Evolutionary conservation across 2,113 vertebrate genomes (phyloP), one percentile per base, ranked within the genome.

Genomic region (Melospiza georgiana): DNA sequence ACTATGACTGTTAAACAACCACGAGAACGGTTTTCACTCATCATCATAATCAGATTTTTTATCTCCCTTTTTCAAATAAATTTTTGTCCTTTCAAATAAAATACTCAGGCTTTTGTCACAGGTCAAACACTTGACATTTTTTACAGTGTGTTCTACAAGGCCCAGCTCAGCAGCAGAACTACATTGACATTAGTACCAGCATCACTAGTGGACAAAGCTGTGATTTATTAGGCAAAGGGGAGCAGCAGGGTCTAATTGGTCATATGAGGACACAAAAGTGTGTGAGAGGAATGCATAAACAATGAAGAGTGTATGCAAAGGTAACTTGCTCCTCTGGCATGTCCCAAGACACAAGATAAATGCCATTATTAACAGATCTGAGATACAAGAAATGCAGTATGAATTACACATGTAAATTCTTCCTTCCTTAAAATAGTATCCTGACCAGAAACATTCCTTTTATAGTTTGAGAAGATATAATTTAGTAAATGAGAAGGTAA

Each of bases 181-280:
- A 57, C 75, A 91, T 69, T 93, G 89, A 89, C 87, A 96, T 95
- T 88, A 97, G 77, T 58, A 91, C n/a, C 73, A 77, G 82, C 51
- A 68, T 94, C 92, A 95, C 77, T 66, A 84, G 57, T 85, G 90
- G 91, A 96, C 90, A 96, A 76, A 93, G 79, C 51, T 51, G 59
- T 92, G 91, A 97, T 96, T 95, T 95, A 96, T 95, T 86, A 96
- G 90, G 76, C 78, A 94, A 97, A 95, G 74, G 86, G 62, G 79
- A 95, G 46, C 61, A 93, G 84, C 83, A 84, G 94, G 78, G 77
- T 89, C 93, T 94, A 94, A 91, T 61, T 93, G 61, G 90, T 87
- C 86, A 74, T 31, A 73, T 18, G 71, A 94, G 93, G 84, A 94
- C 78, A 86, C 23, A 11, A 3, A 82, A 52, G 8, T 8, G 5